phyloP scores from a whole-genome alignment of 1,140 invertebrate species.

The Dolichoris vasculosae region DNA sequence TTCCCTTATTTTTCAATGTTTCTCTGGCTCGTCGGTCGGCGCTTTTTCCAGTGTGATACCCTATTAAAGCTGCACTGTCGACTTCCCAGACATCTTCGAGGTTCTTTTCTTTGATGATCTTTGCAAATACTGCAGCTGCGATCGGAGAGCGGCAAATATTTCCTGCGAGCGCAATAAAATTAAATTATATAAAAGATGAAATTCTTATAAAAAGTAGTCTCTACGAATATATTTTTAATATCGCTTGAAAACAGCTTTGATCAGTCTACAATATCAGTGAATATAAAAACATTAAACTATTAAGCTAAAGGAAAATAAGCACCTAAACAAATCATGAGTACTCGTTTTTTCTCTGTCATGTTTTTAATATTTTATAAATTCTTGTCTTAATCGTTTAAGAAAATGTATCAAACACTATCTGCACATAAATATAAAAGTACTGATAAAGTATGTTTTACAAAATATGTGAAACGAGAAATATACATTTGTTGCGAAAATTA shows the following conservation, averaged over 20 bases:
- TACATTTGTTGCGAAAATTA: too few relatives aligned
- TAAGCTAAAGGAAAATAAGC: slow-evolving; percentile 44
- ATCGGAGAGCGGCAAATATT: slow-evolving; percentile 97
- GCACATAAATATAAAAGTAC: too few relatives aligned
- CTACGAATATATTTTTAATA: too few relatives aligned
- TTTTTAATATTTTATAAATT: background rate
- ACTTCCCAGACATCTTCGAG: slow-evolving; percentile 83
- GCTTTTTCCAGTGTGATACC: slow-evolving; percentile 88
- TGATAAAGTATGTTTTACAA: too few relatives aligned
- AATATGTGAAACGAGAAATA: too few relatives aligned
- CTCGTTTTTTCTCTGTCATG: slow-evolving; percentile 66
- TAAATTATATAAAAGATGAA: background rate
- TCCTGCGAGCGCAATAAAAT: slow-evolving; percentile 74
- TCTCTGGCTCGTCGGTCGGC: slow-evolving; percentile 86
- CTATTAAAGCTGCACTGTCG: slow-evolving; percentile 90
- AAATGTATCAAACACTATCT: too few relatives aligned
- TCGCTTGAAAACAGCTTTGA: too few relatives aligned
- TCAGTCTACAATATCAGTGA: too few relatives aligned
- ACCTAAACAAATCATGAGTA: slow-evolving; percentile 77
- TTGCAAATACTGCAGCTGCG: slow-evolving; percentile 91
- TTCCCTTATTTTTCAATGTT: slow-evolving; percentile 81
- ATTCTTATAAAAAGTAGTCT: background rate
- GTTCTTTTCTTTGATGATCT: slow-evolving; percentile 80
- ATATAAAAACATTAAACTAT: too few relatives aligned
- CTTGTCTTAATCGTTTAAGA: background rate